Evolutionary conservation across 2,113 vertebrate species (phyloP).

Genomic region (Rhadina sibilatrix): DNA sequence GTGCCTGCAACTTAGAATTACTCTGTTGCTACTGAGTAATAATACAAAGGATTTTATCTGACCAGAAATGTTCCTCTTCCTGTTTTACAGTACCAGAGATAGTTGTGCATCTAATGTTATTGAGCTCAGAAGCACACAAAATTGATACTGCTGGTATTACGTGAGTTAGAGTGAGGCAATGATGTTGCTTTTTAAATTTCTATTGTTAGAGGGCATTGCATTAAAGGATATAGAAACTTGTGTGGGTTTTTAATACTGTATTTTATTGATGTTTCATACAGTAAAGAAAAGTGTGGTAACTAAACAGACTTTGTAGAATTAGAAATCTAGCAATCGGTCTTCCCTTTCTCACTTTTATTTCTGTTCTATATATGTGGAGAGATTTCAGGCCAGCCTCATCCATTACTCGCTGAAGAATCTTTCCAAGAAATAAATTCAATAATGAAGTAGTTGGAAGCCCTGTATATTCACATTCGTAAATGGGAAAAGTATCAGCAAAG

Average conservation of each 20-base stretch:
- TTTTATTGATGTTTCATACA: neutral
- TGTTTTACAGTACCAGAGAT: neutral
- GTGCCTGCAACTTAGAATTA: neutral
- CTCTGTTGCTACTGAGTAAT: neutral
- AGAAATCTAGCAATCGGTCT: neutral
- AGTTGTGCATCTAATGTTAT: neutral
- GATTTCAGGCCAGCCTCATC: neutral
- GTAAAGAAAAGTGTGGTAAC: neutral
- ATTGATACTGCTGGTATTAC: neutral
- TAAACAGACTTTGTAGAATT: neutral
- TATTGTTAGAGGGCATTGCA: neutral
- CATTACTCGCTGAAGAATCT: neutral
- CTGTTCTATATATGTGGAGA: neutral
- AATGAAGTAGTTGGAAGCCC: neutral
- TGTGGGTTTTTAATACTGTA: neutral
- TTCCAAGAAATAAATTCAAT: conserved; percentile 19
- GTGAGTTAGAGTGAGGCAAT: neutral
- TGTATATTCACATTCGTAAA: neutral
- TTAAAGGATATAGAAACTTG: neutral
- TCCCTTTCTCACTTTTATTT: neutral
- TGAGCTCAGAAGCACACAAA: neutral
- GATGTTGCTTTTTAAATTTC: neutral
- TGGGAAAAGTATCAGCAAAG: neutral
- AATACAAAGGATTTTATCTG: neutral
- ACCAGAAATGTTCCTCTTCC: neutral